A percentile compares a stretch with the other conserved stretches of the same genome.
Evolutionary conservation across 2,888 invertebrate genomes (phyloP).

Genomic region (Atherix ibis): DNA sequence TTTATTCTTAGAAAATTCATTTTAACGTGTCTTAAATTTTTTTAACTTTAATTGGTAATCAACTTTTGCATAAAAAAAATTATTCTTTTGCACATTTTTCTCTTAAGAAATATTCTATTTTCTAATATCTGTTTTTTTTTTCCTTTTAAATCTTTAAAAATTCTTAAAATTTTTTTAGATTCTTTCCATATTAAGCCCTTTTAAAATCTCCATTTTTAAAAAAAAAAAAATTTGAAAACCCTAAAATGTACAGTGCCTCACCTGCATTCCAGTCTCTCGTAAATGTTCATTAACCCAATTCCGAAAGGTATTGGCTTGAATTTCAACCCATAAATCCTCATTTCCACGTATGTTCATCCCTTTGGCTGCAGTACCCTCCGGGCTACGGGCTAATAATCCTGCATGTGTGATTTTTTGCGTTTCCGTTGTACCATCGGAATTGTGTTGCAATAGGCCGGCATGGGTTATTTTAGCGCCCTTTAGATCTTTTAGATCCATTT

Average conservation of each 20-base stretch:
- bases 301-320: slow-evolving; percentile 87
- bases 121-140: too few species aligned
- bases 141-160: too few species aligned
- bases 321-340: slow-evolving; percentile 91
- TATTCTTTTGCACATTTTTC: too few species aligned
- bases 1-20: too few species aligned
- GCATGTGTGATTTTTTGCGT: slow-evolving; percentile 48
- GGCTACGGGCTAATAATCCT: slow-evolving; percentile 76
- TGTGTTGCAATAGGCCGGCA: slow-evolving; percentile 40
- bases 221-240: too few species aligned
- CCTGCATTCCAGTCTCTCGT: slow-evolving; percentile 51
- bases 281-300: slow-evolving; percentile 96
- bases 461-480: slow-evolving; percentile 41
- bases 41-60: too few species aligned
- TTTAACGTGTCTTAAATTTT: too few species aligned
- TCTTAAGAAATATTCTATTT: too few species aligned
- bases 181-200: too few species aligned
- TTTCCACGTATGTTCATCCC: slow-evolving; percentile 91
- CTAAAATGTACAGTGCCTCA: slow-evolving; percentile 21
- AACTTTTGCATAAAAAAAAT: too few species aligned
- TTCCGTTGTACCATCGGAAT: slow-evolving; percentile 42
- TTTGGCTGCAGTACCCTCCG: slow-evolving; percentile 87
- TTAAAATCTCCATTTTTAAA: neutral
- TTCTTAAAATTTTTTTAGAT: too few species aligned
- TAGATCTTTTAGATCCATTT: slow-evolving; percentile 33